Percentiles rank a stretch among this genome's conserved stretches.
These are phyloP conservation scores for Philereme vetulata DNA, from an alignment of 2,888 invertebrate species.

Conservation along the genomic window DNA sequence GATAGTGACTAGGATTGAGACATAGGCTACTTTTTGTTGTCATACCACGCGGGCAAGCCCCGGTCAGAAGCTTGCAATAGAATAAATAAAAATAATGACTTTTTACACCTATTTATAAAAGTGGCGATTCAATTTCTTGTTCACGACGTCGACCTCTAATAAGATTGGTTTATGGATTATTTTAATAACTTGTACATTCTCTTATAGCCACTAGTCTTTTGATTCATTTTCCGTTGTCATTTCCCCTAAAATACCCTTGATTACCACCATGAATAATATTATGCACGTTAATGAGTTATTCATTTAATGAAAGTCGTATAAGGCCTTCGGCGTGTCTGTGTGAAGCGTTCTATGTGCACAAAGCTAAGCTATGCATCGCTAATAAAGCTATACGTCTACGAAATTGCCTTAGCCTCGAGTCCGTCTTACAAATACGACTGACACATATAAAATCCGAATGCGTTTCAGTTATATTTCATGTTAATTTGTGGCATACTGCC, in stretches of 20 bases:
- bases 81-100: too few species aligned
- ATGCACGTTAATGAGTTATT: conserved; percentile 25
- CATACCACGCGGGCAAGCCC: too few species aligned
- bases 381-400: conserved; percentile 2
- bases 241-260: conserved; percentile 13
- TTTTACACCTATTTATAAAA: too few species aligned
- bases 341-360: conserved; percentile 7
- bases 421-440: not conserved
- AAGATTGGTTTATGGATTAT: not conserved
- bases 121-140: too few species aligned
- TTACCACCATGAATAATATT: conserved; percentile 20
- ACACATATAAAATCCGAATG: conserved; percentile 3
- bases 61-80: too few species aligned
- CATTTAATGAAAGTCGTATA: conserved; percentile 20
- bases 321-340: conserved; percentile 3
- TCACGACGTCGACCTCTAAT: not conserved
- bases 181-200: conserved; percentile 1
- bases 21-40: too few species aligned
- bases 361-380: conserved; percentile 16
- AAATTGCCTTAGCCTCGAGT: conserved; percentile 8
- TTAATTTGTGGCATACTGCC: conserved; percentile 13
- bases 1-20: too few species aligned
- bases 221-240: conserved; percentile 9
- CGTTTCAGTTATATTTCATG: conserved; percentile 7
- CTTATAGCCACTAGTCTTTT: not conserved